phyloP scores from a whole-genome alignment of 53 echinoderm and acorn worm species.

The Temnopleurus reevesii region DNA sequence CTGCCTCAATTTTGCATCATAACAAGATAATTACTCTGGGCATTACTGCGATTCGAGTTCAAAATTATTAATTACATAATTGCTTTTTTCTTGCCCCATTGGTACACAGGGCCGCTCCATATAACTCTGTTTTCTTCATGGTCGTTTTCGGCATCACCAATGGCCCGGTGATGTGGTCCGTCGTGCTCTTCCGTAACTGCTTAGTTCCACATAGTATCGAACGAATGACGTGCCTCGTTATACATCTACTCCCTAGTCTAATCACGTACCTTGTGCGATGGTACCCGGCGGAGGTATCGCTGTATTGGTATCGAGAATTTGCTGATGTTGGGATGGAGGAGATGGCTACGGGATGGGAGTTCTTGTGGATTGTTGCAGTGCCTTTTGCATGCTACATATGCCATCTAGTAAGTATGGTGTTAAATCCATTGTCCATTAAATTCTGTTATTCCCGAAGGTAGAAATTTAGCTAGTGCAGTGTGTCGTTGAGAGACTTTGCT shows the following conservation, averaged over 20 bases:
- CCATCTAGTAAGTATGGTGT: slow-evolving; percentile 36
- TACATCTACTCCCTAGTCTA: slow-evolving; percentile 34
- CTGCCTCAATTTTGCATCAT: too few species aligned
- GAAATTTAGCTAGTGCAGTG: too few species aligned
- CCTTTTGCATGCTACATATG: slow-evolving; percentile 47
- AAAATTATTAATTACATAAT: neutral
- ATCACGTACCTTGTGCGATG: slow-evolving; percentile 48
- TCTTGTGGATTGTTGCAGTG: slow-evolving; percentile 40
- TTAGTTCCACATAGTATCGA: slow-evolving; percentile 56
- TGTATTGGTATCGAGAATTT: slow-evolving; percentile 40
- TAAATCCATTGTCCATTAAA: neutral
- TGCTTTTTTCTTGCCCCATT: neutral
- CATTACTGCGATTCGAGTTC: too few species aligned
- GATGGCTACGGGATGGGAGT: neutral
- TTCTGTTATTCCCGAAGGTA: too few species aligned
- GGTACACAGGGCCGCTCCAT: slow-evolving; percentile 40
- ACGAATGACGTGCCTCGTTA: slow-evolving; percentile 54
- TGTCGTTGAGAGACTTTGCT: too few species aligned
- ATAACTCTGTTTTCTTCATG: slow-evolving; percentile 10
- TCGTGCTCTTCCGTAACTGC: slow-evolving; percentile 53
- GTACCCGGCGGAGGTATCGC: slow-evolving; percentile 18
- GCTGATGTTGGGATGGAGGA: neutral
- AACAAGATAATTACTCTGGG: too few species aligned
- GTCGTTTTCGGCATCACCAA: slow-evolving; percentile 31
- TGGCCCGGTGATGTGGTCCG: slow-evolving; percentile 55